A percentile compares a stretch with the other conserved stretches of the same genome.
These are phyloP conservation scores for Ophioninae sp. DNA, from an alignment of 2,888 invertebrate species.

Conservation along the genomic window DNA sequence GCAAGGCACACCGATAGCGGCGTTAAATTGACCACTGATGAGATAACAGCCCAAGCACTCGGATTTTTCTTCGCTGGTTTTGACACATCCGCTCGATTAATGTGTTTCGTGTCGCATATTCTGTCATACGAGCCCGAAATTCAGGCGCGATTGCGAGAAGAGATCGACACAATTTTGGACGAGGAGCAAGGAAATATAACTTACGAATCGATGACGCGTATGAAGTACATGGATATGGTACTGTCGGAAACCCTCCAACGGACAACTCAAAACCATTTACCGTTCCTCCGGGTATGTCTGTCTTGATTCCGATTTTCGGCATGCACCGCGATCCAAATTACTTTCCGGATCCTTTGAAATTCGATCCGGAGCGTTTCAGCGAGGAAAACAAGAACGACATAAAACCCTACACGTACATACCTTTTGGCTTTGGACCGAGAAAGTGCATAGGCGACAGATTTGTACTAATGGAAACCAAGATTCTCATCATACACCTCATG, in stretches of 20 bases:
- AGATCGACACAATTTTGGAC: constrained; percentile 67
- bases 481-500: constrained; percentile 55
- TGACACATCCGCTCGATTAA: constrained; percentile 66
- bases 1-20: constrained; percentile 66
- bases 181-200: constrained; percentile 53
- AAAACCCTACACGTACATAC: constrained; percentile 69
- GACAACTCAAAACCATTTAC: constrained; percentile 36
- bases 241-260: constrained; percentile 78
- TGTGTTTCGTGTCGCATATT: constrained; percentile 66
- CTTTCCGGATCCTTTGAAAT: constrained; percentile 64
- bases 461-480: constrained; percentile 61
- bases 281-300: constrained; percentile 33
- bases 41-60: constrained; percentile 81
- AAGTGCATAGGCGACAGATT: constrained; percentile 63
- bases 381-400: constrained; percentile 62
- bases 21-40: constrained; percentile 66
- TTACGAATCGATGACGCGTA: constrained; percentile 62
- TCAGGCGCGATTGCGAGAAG: constrained; percentile 79
- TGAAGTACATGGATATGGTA: constrained; percentile 70
- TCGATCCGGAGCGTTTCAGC: constrained; percentile 66
- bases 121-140: constrained; percentile 77
- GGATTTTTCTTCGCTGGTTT: constrained; percentile 70
- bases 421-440: constrained; percentile 72
- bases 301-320: constrained; percentile 65
- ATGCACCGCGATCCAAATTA: constrained; percentile 70